phyloP scores from a whole-genome alignment of 2,113 vertebrate species.

The Acinonyx jubatus region DNA sequence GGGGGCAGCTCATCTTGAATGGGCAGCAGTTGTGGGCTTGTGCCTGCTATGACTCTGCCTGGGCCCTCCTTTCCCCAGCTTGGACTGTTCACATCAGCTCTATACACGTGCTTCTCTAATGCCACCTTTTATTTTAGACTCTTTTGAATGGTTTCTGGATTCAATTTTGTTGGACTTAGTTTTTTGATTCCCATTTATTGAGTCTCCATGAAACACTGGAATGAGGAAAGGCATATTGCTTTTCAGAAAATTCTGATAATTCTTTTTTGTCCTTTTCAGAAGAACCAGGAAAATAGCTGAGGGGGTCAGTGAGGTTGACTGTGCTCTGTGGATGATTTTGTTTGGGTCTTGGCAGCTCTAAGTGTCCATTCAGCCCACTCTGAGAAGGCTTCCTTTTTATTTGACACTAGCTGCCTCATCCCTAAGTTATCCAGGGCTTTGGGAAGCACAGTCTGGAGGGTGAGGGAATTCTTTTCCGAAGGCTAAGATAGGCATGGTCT shows the following conservation, averaged over 20 bases:
- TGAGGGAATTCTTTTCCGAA: neutral
- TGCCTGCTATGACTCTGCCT: neutral
- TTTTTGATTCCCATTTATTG: constrained; percentile 48
- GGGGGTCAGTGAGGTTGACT: neutral
- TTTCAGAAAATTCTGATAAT: constrained; percentile 30
- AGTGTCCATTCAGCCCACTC: neutral
- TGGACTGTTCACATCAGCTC: neutral
- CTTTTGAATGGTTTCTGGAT: constrained; percentile 49
- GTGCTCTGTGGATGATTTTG: neutral
- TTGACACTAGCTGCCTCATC: neutral
- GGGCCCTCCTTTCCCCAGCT: no score
- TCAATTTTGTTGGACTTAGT: constrained; percentile 48
- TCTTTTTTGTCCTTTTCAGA: neutral
- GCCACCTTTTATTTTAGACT: neutral
- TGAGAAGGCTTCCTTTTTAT: neutral
- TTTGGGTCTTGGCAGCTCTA: neutral
- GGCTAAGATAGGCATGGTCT: neutral
- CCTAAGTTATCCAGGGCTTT: neutral
- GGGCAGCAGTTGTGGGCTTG: neutral
- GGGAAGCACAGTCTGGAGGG: neutral
- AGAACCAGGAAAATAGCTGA: neutral
- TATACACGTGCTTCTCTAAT: neutral
- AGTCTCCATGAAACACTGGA: neutral
- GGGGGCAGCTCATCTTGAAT: neutral
- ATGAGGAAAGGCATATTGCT: constrained; percentile 22